Base-by-base conservation (phyloP, 1,140 invertebrate species). In the Aleiodes sp. region DNA sequence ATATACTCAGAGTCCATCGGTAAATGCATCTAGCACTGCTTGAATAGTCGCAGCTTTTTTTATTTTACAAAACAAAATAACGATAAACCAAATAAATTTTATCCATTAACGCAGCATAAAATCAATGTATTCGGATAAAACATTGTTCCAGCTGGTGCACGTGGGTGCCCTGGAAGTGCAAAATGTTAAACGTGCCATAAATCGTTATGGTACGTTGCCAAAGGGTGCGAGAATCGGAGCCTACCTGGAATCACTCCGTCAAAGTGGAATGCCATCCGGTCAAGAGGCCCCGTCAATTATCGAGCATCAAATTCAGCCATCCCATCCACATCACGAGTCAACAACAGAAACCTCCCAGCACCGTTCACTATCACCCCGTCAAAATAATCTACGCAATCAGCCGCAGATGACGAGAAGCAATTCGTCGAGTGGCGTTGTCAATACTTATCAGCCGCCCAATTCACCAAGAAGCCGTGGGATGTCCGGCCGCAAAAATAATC, bases 211-310 rank as follows among this genome's bases (percentile, higher is more conserved):
- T 4, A 99, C 98, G 9, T 80, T 97, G 68, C 97, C 97, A 0
- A 99, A 99, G 86, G 96, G 94, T 56, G 95, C 96, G 10, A 89
- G 97, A 31, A 98, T 98, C 74, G 96, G 96, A 9, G 96, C 96
- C 0, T 99, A 97, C 83, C 86, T 99, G 12, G 96, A 98, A 78
- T 98, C 96, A 0, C 84, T 98, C 68, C 88, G 94, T 33, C 92
- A 94, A 75, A 93, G 90, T 77, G 92, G 92, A n/a, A 88, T 86
- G 72, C 79, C 88, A 31, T 86, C 87, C 19, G 83, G 81, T 65
- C 86, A 87, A 65, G 89, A 90, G 37, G 89, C 73, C 46, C 71
- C 57, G 72, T 85, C 68, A 78, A 84, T 65, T 73, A 80, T 65
- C 52, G 79, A 71, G 64, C 78, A 76, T 66, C 78, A 70, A 56